Evolutionary conservation across 2,888 invertebrate genomes (phyloP).

Genomic region (Chrysomela aeneicollis): DNA sequence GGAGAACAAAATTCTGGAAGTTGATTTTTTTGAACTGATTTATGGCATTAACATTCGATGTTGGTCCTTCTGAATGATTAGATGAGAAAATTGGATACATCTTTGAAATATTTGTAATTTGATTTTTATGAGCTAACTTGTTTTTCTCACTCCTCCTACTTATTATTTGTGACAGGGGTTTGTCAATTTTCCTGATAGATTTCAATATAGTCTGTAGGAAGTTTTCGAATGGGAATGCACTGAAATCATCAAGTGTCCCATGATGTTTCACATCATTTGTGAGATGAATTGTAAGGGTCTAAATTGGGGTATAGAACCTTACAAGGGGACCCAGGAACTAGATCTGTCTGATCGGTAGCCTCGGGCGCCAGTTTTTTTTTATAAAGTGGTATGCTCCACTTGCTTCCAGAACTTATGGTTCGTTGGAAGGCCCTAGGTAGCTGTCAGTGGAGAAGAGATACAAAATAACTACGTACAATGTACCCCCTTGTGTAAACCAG

Average conservation of each 20-base stretch:
- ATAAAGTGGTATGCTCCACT: no score
- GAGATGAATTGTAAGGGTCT: constrained; percentile 1
- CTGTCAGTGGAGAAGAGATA: no score
- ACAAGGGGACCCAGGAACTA: background rate
- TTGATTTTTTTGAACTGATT: constrained; percentile 22
- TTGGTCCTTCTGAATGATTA: constrained; percentile 19
- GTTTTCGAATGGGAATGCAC: constrained; percentile 2
- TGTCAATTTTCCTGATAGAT: constrained; percentile 6
- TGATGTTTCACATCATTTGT: constrained; percentile 9
- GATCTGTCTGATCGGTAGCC: no score
- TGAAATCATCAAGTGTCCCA: constrained; percentile 6
- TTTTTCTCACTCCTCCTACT: constrained; percentile 5
- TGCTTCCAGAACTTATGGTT: no score
- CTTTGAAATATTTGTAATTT: constrained; percentile 9
- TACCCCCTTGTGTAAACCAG: no score
- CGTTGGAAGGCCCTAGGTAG: no score
- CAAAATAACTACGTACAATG: no score
- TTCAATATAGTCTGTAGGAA: constrained; percentile 9
- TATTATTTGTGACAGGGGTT: background rate
- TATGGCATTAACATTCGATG: constrained; percentile 17
- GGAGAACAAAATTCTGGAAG: constrained; percentile 22
- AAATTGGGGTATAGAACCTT: background rate
- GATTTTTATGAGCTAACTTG: constrained; percentile 12
- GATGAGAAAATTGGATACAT: constrained; percentile 23
- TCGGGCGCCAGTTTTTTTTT: no score